These are phyloP conservation scores for Delichon dasypus DNA, from an alignment of 2,797 vertebrate species.

Conservation along the genomic window DNA sequence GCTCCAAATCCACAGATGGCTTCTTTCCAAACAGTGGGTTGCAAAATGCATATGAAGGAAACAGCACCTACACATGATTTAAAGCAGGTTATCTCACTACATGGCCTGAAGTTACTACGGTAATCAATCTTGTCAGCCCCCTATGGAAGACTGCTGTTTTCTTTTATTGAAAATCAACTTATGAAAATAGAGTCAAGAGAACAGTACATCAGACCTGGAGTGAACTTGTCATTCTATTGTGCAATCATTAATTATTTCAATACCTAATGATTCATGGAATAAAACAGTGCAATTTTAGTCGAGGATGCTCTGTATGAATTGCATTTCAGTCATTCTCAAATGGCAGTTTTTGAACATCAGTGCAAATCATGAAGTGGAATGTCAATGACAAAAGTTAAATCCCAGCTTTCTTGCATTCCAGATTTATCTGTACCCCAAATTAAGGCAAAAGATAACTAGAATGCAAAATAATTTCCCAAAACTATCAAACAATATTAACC, in stretches of 20 bases:
- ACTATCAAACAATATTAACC: not conserved
- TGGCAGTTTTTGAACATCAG: not conserved
- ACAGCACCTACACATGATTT: not conserved
- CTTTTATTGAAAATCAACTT: conserved; percentile 51
- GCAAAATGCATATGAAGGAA: conserved; percentile 6
- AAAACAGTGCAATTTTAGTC: not conserved
- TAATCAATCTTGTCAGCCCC: not conserved
- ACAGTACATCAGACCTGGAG: conserved; percentile 19
- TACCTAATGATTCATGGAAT: conserved; percentile 39
- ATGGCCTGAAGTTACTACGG: not conserved
- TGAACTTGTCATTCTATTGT: conserved; percentile 37
- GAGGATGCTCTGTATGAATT: not conserved
- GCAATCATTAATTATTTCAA: conserved; percentile 55
- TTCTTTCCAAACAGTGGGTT: conserved; percentile 23
- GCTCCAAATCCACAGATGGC: conserved; percentile 4
- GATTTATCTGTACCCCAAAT: not conserved
- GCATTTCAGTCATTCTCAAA: not conserved
- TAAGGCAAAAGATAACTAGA: not conserved
- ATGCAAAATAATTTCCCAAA: not conserved
- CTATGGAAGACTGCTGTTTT: not conserved
- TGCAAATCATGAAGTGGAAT: conserved; percentile 10
- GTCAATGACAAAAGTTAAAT: conserved; percentile 40
- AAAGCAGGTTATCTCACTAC: not conserved
- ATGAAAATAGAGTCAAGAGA: conserved; percentile 31
- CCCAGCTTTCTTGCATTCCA: not conserved